Conservation (phyloP, 2,888 invertebrate species). For the Hirtodrosophila duncani region DNA sequence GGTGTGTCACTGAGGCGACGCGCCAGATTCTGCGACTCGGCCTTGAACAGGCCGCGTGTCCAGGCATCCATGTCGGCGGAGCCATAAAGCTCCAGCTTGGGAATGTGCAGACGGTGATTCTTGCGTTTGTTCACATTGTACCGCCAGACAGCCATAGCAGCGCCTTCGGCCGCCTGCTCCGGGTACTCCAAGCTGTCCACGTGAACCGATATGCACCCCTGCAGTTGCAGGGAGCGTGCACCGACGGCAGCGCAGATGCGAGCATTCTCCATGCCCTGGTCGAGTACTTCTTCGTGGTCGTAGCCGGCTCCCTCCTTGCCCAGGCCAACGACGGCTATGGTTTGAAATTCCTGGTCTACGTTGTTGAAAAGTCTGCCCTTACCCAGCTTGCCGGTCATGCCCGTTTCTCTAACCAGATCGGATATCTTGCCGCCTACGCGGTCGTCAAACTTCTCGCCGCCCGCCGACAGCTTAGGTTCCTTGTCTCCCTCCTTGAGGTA, state of each 20-base stretch:
- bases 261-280: slow-evolving; percentile 84
- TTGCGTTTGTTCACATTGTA: slow-evolving; percentile 82
- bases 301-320: slow-evolving; percentile 81
- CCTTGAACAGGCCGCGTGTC: slow-evolving; percentile 83
- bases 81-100: slow-evolving; percentile 80
- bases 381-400: slow-evolving; percentile 37
- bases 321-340: slow-evolving; percentile 83
- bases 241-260: slow-evolving; percentile 83
- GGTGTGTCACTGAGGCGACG: slow-evolving; percentile 85
- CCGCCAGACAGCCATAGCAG: slow-evolving; percentile 80
- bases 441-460: slow-evolving; percentile 78
- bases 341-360: slow-evolving; percentile 43
- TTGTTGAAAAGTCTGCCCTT: slow-evolving; percentile 42
- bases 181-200: slow-evolving; percentile 83
- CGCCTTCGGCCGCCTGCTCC: slow-evolving; percentile 84
- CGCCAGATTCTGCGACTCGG: slow-evolving; percentile 86
- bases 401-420: slow-evolving; percentile 72
- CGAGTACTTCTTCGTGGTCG: slow-evolving; percentile 82
- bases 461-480: slow-evolving; percentile 75
- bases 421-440: slow-evolving; percentile 77
- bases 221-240: slow-evolving; percentile 77
- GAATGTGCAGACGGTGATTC: slow-evolving; percentile 76
- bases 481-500: slow-evolving; percentile 75
- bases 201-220: slow-evolving; percentile 79
- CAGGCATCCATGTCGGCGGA: slow-evolving; percentile 80